Conservation (phyloP, 2,113 vertebrate species). For the Heterotis niloticus region DNA sequence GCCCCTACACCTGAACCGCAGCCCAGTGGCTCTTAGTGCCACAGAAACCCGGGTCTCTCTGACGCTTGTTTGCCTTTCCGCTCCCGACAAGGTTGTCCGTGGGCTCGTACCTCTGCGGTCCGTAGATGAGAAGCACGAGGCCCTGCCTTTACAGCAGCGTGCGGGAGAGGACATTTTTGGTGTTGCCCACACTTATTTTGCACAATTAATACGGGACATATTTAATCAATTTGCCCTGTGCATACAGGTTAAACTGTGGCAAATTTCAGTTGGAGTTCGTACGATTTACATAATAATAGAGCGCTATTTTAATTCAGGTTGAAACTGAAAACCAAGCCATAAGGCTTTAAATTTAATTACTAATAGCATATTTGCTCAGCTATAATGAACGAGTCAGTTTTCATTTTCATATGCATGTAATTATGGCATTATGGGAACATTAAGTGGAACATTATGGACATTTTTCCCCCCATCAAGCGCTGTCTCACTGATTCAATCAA, state of each 20-base stretch:
- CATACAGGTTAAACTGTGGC: constrained; percentile 14
- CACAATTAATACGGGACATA: neutral
- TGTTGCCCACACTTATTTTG: too few relatives aligned
- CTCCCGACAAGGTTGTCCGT: too few relatives aligned
- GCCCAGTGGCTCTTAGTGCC: too few relatives aligned
- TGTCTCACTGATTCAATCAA: neutral
- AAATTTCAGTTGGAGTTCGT: constrained; percentile 23
- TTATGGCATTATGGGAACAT: neutral
- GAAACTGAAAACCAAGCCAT: neutral
- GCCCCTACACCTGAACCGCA: too few relatives aligned
- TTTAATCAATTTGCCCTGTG: constrained; percentile 4
- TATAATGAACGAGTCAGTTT: neutral
- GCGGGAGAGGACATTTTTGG: too few relatives aligned
- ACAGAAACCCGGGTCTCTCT: too few relatives aligned
- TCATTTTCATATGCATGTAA: constrained; percentile 15
- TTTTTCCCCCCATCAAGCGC: neutral
- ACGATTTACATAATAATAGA: constrained; percentile 16
- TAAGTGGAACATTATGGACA: neutral
- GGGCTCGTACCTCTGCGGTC: too few relatives aligned
- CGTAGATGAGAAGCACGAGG: too few relatives aligned
- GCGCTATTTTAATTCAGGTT: neutral
- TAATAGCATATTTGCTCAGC: constrained; percentile 16
- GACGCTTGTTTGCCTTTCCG: too few relatives aligned
- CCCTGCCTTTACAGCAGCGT: too few relatives aligned
- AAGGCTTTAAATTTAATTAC: constrained; percentile 3